A percentile compares a stretch with the other conserved stretches of the same genome.
These are phyloP conservation scores for Syngnathus typhle DNA, from an alignment of 2,113 vertebrate genomes.

Conservation along the genomic window DNA sequence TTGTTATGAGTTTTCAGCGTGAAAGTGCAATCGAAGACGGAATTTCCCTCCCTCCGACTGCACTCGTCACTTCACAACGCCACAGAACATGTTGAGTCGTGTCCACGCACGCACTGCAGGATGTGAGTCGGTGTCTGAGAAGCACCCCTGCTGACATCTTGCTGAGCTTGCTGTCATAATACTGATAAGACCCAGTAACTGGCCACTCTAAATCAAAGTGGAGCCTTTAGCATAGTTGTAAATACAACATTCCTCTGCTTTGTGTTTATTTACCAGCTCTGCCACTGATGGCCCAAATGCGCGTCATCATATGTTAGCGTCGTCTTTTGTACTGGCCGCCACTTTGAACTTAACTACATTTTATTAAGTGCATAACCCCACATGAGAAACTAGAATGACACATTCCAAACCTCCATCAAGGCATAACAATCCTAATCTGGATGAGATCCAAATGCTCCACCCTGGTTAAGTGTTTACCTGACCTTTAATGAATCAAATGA, in stretches of 20 bases:
- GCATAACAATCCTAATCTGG: background rate
- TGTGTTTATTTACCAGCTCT: conserved; percentile 9
- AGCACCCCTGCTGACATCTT: conserved; percentile 3
- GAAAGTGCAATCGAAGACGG: background rate
- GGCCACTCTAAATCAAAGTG: background rate
- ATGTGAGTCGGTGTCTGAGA: conserved; percentile 29
- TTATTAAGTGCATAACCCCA: conserved; percentile 24
- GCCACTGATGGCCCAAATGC: conserved; percentile 8
- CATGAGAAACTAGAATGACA: background rate
- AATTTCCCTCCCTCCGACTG: background rate
- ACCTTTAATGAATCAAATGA: background rate
- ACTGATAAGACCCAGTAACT: conserved; percentile 1
- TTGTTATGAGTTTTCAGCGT: background rate
- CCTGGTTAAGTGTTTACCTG: background rate
- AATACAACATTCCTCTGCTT: conserved; percentile 1
- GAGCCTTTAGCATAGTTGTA: background rate
- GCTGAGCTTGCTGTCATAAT: conserved; percentile 10
- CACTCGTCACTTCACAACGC: background rate
- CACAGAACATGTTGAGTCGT: conserved; percentile 24
- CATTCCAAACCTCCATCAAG: too few species aligned
- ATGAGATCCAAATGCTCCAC: background rate
- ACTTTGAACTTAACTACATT: conserved; percentile 23
- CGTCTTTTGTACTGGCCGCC: conserved; percentile 14
- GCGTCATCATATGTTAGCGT: conserved; percentile 18
- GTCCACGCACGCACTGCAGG: conserved; percentile 4